Percentiles rank a stretch among this genome's conserved stretches.
Evolutionary conservation across 1,140 invertebrate genomes (phyloP).

Genomic region (Neoseiulus cucumeris): DNA sequence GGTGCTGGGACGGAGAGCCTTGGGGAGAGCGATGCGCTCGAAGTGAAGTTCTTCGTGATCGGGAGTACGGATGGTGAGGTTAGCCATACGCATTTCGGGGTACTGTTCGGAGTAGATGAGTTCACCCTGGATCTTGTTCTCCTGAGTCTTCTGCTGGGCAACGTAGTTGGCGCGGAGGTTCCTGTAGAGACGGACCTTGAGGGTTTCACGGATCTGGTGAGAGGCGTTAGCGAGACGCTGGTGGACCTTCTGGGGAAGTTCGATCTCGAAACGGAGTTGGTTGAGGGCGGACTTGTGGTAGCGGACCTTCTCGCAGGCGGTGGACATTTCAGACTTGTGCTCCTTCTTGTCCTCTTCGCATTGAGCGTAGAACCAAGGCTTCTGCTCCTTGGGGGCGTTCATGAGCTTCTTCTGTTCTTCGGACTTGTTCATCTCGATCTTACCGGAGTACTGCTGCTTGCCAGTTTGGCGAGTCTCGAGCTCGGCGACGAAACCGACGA

Average conservation of each 20-base stretch:
- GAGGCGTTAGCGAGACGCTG: neutral
- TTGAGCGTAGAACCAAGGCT: neutral
- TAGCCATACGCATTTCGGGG: neutral
- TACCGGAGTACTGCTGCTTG: constrained; percentile 5
- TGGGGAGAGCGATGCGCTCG: constrained; percentile 8
- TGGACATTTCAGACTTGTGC: constrained; percentile 6
- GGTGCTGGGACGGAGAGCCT: neutral
- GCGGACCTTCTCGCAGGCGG: neutral
- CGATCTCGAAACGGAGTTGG: neutral
- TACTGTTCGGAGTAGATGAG: neutral
- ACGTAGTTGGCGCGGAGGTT: neutral
- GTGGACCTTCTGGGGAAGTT: neutral
- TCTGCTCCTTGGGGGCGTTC: neutral
- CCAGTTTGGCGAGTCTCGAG: neutral
- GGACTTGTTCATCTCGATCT: constrained; percentile 5
- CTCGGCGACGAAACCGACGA: neutral
- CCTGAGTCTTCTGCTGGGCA: neutral
- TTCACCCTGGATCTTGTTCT: neutral
- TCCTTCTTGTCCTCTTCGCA: constrained; percentile 7
- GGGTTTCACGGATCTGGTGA: neutral
- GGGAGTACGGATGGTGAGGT: neutral
- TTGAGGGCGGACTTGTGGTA: neutral
- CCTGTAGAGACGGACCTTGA: constrained; percentile 5
- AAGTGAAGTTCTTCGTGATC: neutral
- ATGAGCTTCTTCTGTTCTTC: constrained; percentile 2